Conservation (phyloP, 1,140 invertebrate species). For the Trigoniulus corallinus region DNA sequence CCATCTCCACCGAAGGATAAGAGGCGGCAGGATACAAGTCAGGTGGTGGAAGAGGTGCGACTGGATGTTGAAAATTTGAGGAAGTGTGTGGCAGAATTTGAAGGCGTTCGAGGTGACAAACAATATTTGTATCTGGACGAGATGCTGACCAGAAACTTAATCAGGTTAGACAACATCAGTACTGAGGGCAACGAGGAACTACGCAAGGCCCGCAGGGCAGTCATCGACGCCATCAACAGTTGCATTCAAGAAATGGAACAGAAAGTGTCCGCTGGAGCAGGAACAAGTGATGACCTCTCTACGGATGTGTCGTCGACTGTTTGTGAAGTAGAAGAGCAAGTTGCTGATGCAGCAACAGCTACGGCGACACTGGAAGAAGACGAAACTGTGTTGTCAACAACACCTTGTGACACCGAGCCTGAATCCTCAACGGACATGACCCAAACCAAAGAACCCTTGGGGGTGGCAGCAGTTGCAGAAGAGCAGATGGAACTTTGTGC, state of each 20-base stretch:
- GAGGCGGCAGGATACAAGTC: background rate
- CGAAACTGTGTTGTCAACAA: too few species aligned
- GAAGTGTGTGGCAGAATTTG: slow-evolving; percentile 56
- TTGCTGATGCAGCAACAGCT: too few species aligned
- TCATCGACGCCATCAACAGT: slow-evolving; percentile 71
- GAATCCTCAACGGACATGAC: too few species aligned
- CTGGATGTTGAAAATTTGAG: slow-evolving; percentile 60
- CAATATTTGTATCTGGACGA: slow-evolving; percentile 78
- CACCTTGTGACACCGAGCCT: too few species aligned
- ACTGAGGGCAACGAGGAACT: slow-evolving; percentile 79
- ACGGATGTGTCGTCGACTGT: too few species aligned
- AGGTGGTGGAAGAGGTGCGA: slow-evolving; percentile 50
- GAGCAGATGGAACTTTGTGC: too few species aligned
- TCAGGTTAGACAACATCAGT: slow-evolving; percentile 81
- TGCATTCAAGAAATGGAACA: slow-evolving; percentile 62
- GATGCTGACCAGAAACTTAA: slow-evolving; percentile 79
- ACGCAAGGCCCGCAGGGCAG: slow-evolving; percentile 61
- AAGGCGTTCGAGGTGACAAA: slow-evolving; percentile 57
- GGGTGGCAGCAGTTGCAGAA: too few species aligned
- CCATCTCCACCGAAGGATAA: background rate
- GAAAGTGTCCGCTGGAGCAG: too few species aligned
- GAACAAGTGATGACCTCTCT: too few species aligned
- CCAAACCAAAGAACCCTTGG: too few species aligned
- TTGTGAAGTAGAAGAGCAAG: too few species aligned
- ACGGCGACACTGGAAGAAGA: too few species aligned